Base-by-base conservation (phyloP, 2,113 vertebrate genomes). In the Chamaea fasciata region DNA sequence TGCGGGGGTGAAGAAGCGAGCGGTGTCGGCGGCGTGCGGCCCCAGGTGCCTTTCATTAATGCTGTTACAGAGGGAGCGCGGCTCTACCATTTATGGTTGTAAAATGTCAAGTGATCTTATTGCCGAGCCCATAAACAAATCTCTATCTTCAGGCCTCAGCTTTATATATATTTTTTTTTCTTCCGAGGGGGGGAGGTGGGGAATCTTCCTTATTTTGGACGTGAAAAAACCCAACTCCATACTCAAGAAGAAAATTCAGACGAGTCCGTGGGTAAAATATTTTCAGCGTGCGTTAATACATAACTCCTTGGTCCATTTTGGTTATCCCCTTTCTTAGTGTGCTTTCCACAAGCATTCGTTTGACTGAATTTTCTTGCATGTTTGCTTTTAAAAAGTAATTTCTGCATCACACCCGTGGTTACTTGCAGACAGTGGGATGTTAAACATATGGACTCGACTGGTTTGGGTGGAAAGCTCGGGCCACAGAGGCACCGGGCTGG, bases 21-120 rank as follows among this genome's bases (percentile, higher is more conserved):
- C 33, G 53, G 44, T 62, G 68, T 8, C 28, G 1, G 28, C 15
- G 41, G 71, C 84, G 60, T 77, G 68, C 88, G 44, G 90, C 46
- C 88, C 92, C 94, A 97, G 81, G 93, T 84, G 97, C 92, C 96
- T 97, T 97, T 92, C 92, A 90, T 97, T 97, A 96, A 89, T 76
- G 24, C 81, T 35, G 10, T 69, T 60, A 93, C 95, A 87, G 86
- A 96, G 83, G 60, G 74, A 94, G 52, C 70, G 41, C 73, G n/a
- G 87, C 91, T 95, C 97, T 97, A 91, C 98, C 98, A 98, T 98
- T 97, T 98, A 98, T 98, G 98, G 98, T 88, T 95, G 92, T 95
- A 82, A 95, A 97, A 81, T 92, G 91, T 87, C 86, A 55, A 97
- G 94, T 33, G 92, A 71, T 93, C 93, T 82, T 90, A 59, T 56